Evolutionary conservation across 2,888 invertebrate species (phyloP), one percentile per base, ranked within the genome.

Genomic region (Papilio gigon): DNA sequence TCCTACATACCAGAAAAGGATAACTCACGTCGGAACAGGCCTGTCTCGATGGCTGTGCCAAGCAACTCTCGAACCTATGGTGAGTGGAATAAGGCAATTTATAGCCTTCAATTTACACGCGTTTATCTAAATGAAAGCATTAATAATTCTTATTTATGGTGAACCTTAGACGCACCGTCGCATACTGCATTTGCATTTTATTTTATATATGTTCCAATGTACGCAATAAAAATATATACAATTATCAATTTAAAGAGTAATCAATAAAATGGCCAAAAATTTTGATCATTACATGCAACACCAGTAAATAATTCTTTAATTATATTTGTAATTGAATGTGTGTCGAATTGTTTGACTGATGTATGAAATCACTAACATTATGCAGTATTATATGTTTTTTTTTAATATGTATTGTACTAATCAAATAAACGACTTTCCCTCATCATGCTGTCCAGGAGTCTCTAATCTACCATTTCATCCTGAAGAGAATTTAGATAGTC

Each of bases 1-100:
- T 97, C 96, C 74, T 95, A 96, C 81, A 94, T 93, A 8, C 92
- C 92, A 0, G 92, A 92, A 69, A 91, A 92, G 74, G 92, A 91
- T 56, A 88, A 85, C 65, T 87, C 93, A 0, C 77, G 89, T 1
- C 80, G 92, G 58, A 82, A 82, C 1, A 78, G 92, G 0, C 92
- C 92, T 0, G 77, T 91, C 8, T 92, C 92, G 1, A 87, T 91
- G 86, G 92, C 89, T 0, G 83, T 89, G 73, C 87, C 90, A 30
- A 82, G 80, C 77, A 89, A 88, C 74, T 76, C 79, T 2, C 78
- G 89, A 67, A 81, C 80, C 69, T 91, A 88, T 78, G 90, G 90
- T 90, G 74, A 83, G 86, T 71, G 22, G 0, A 6, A 27, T 67
- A 63, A 60, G 14, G n/a, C 30, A 11, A 25, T 40, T 40, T 40